phyloP scores from a whole-genome alignment of 2,797 vertebrate genomes.

The Sebastes aleutianus region DNA sequence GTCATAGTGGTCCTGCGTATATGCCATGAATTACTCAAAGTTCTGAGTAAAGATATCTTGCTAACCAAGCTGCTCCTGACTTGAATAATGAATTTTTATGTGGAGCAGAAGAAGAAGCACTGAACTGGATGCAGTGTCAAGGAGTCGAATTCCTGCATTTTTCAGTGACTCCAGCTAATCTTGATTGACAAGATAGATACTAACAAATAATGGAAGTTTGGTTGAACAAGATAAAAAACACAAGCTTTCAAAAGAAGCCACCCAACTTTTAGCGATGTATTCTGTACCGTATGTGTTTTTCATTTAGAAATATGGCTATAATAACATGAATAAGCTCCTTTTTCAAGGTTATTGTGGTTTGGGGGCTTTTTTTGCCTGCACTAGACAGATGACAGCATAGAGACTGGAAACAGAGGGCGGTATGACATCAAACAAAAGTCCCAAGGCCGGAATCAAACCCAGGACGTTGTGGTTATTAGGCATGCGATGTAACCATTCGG shows the following conservation, averaged over 20 bases:
- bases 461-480: no score
- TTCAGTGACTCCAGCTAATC: slow-evolving; percentile 11
- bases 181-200: slow-evolving; percentile 17
- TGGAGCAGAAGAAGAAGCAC: slow-evolving; percentile 19
- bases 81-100: slow-evolving; percentile 14
- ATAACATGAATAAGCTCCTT: background rate
- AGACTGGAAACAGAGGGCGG: background rate
- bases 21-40: background rate
- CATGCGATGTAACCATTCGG: background rate
- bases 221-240: background rate
- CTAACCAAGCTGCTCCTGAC: slow-evolving; percentile 2
- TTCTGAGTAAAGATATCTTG: slow-evolving; percentile 9
- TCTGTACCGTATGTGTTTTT: background rate
- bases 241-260: background rate
- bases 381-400: no score
- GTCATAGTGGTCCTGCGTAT: background rate
- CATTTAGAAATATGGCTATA: background rate
- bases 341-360: no score
- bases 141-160: slow-evolving; percentile 6
- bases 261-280: background rate
- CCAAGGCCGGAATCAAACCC: background rate
- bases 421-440: background rate
- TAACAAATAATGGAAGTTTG: background rate
- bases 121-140: slow-evolving; percentile 2
- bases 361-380: no score